Percentiles rank a stretch among this genome's conserved stretches.
Conservation (phyloP, 2,113 vertebrate species). For the Neogale vison region DNA sequence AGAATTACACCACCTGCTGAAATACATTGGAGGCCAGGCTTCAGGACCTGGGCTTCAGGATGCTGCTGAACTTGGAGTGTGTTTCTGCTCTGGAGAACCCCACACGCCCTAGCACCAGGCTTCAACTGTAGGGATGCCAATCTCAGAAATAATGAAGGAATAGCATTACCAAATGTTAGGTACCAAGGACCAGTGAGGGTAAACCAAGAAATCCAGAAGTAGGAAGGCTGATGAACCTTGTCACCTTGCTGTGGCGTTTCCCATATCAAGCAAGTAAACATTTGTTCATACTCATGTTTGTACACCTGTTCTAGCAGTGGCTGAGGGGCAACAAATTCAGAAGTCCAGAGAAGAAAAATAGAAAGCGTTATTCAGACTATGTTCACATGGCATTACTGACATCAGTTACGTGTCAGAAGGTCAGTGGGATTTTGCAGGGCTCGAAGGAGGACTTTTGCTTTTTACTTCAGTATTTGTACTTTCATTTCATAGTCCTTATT, state of each 20-base stretch:
- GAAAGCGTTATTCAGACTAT: background rate
- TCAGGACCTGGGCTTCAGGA: background rate
- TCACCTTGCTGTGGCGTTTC: background rate
- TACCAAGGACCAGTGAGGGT: background rate
- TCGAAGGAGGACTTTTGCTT: background rate
- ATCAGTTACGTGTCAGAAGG: background rate
- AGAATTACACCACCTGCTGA: background rate
- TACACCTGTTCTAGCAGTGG: background rate
- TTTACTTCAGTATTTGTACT: background rate
- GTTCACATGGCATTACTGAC: fast-evolving
- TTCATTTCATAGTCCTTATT: background rate
- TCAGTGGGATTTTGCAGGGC: background rate
- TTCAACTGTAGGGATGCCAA: background rate
- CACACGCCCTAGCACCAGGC: too few relatives aligned
- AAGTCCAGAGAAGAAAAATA: background rate
- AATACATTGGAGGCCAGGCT: background rate
- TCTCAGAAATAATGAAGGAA: background rate
- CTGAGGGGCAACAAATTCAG: too few relatives aligned
- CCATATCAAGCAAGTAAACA: background rate
- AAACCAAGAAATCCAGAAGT: background rate
- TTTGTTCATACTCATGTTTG: background rate
- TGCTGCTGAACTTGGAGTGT: background rate
- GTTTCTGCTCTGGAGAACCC: background rate
- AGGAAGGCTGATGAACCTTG: background rate
- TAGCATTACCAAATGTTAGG: background rate